Evolutionary conservation across 2,888 invertebrate species (phyloP), one percentile per base, ranked within the genome.

Genomic region (Chrysolina americana): DNA sequence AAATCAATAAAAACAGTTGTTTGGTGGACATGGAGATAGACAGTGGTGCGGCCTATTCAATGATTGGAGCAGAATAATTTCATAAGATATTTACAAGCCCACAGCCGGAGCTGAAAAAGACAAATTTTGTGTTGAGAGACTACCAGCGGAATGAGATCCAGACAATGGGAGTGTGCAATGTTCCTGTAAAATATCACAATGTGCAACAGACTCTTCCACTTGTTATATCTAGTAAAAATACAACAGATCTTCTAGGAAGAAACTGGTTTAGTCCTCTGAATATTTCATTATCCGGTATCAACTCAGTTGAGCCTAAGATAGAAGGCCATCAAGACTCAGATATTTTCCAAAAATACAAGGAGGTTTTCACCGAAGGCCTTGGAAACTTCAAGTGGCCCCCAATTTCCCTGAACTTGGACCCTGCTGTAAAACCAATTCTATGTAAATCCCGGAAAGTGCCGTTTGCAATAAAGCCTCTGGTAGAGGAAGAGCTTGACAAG

Each of bases 401-500:
- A 56, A 59, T 76, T 21, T 62, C 50, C 11, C 71, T 76, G 28
- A 44, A 74, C n/a, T 44, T 75, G 62, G 68, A 75, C 41, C 50
- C 28, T 64, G 68, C 70, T 19, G 56, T 75, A 23, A 62, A 62
- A 62, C 21, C 59, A 62, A 62, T 19, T 21, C 17, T 53, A 50
- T 66, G 68, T 9, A 77, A 71, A 66, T 48, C 75, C 36, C 28
- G 79, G 41, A 74, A 75, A 59, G 74, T 80, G 56, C 76, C 80
- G 10, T 77, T 76, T 28, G 81, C 78, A 10, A 70, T 78, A 17
- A 71, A 66, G 56, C 62, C 63, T 15, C 41, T 72, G 41, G 71
- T 78, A 21, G 80, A 82, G 41, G 53, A 47, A 28, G 78, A 82
- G 68, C 53, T 83, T 28, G 10, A 68, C 78, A 65, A 77, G 71